Evolutionary conservation across 2,888 invertebrate genomes (phyloP), one percentile per base, ranked within the genome.

Genomic region (Hyles lineata): DNA sequence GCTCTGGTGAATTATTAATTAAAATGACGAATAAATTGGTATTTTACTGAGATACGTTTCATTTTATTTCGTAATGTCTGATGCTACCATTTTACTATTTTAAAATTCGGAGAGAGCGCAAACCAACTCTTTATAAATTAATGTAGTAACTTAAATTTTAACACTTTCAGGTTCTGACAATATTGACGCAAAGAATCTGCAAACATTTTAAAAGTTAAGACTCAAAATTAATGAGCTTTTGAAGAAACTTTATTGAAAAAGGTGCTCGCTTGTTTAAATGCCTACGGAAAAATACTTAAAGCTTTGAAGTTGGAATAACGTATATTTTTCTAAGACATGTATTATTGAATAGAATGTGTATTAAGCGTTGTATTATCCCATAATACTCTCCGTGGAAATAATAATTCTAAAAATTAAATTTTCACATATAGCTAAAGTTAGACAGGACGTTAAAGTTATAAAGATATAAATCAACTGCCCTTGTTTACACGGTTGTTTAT

Each of bases 141-240:
- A 17, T 17, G 67, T 8, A 17, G 23, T 19, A 67, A 67, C 23
- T 67, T 50, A 50, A 50, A 43, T 67, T 50, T 43, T n/a, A 25
- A 67, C 67, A 67, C 58, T 70, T 58, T 70, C n/a, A 29, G 32
- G 70, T 32, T 58, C 19, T 58, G 32, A 55, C 25, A 70, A 70
- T 32, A 32, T 70, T 70, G 58, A 21, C 32, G 32, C 55, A 19
- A 70, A 70, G 52, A 55, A 70, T 55, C 32, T 55, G n/a, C 58
- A 58, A 52, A 67, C 23, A 67, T 67, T 50, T 67, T 67, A 80
- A 82, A 82, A 81, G 82, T 85, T 81, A 43, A 77, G 84, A 82
- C 87, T 85, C 81, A 82, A 86, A 87, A 88, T 89, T 88, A 89
- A 88, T 87, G 87, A 87, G 82, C 82, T 83, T 82, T 79, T 82